Conservation (phyloP, 2,888 invertebrate genomes). For the Clunio marinus region DNA sequence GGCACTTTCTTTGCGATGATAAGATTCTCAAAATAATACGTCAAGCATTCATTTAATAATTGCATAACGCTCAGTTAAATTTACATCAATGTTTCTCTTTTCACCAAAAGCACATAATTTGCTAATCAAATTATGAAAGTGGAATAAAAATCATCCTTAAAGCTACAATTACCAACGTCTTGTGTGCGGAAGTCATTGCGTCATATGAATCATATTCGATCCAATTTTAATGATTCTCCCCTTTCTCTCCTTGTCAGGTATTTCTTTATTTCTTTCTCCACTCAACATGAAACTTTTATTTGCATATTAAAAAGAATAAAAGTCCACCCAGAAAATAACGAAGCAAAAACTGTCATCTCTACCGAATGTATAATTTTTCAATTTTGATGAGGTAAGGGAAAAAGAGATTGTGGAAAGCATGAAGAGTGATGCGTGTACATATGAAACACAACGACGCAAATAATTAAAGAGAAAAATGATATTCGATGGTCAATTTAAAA, state of each 20-base stretch:
- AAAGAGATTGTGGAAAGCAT: not conserved
- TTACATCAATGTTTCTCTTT: no score
- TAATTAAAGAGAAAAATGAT: not conserved
- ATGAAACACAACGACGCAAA: not conserved
- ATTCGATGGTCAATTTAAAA: not conserved
- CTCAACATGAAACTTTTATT: not conserved
- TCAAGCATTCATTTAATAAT: no score
- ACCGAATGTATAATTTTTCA: constrained; percentile 11
- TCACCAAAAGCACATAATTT: no score
- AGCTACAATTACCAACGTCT: no score
- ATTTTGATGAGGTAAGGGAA: not conserved
- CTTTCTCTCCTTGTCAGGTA: constrained; percentile 18
- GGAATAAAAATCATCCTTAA: no score
- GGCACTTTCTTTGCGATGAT: no score
- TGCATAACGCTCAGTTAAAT: no score
- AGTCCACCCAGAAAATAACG: not conserved
- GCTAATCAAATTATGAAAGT: no score
- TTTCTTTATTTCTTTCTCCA: not conserved
- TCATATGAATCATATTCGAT: no score
- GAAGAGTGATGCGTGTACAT: no score
- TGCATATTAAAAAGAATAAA: constrained; percentile 4
- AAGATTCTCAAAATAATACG: no score
- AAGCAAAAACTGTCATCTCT: constrained; percentile 12
- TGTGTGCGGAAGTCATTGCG: no score
- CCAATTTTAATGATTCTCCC: constrained; percentile 16